Base-by-base conservation (phyloP, 2,113 vertebrate genomes). In the Shinisaurus crocodilurus region DNA sequence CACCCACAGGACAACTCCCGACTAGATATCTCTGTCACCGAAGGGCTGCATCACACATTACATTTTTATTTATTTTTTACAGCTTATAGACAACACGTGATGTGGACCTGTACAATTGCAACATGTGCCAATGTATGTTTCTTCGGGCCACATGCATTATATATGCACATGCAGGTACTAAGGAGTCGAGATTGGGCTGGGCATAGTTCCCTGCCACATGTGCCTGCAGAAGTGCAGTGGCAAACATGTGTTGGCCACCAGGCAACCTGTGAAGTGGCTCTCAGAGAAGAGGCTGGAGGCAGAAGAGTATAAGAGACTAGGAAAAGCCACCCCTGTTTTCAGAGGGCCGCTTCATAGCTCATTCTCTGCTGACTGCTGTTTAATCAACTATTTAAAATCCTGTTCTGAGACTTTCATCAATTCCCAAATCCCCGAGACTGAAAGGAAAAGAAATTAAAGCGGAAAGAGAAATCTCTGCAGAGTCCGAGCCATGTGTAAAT, bases 331-430 rank as follows among this genome's bases (percentile, higher is more conserved):
- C n/a, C 85, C 67, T 34, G 32, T 93, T 88, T 84, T 75, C 86
- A 60, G 60, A 12, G 81, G 91, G 75, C 18, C 91, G 45, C 65
- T 75, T 92, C 83, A 63, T 74, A 86, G 74, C 89, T 89, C 1
- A 70, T 83, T 94, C 89, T 90, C 90, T 40, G 34, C 89, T 90
- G 76, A n/a, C 84, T 94, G 77, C 91, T 95, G 65, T 96, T 94
- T 95, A 95, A 95, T 91, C 92, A 95, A 91, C 91, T 94, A 86
- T 92, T 95, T 88, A 94, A 95, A 95, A 89, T 63, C 77, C 86
- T 90, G 32, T 74, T 86, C 0, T 0, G 63, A 93, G 90, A 84
- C 70, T 86, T 92, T 67, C 86, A 90, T 89, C 77, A 3, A 48
- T 92, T 92, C 89, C 79, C 87, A 94, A 88, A 95, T 88, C 89